Conservation (phyloP, 2,888 invertebrate genomes). For the Epsilonema sp. region DNA sequence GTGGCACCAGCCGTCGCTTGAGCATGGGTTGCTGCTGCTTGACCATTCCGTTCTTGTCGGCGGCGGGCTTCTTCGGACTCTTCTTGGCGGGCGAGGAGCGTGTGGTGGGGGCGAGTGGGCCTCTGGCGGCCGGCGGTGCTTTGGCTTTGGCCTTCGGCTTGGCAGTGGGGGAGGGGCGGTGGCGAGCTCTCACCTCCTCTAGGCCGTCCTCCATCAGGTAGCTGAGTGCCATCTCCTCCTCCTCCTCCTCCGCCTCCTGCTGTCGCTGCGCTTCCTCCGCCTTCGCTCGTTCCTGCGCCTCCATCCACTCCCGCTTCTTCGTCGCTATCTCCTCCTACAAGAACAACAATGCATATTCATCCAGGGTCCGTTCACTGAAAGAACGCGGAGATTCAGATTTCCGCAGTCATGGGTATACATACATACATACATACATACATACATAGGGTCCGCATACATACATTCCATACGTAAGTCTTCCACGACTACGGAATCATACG, state of each 20-base stretch:
- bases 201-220: too few relatives aligned
- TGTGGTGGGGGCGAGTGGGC: background rate
- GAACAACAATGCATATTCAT: too few relatives aligned
- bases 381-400: background rate
- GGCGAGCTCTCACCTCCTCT: background rate
- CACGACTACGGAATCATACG: too few relatives aligned
- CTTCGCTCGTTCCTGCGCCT: conserved; percentile 13
- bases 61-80: background rate
- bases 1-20: too few relatives aligned
- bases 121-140: background rate
- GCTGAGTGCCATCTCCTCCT: conserved; percentile 7
- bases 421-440: conserved; percentile 3
- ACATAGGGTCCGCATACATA: too few relatives aligned
- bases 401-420: background rate
- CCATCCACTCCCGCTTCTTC: conserved; percentile 17
- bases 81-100: background rate
- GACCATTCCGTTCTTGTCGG: conserved; percentile 3
- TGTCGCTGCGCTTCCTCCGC: conserved; percentile 12
- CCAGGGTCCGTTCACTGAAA: background rate
- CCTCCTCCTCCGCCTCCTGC: background rate
- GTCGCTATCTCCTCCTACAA: conserved; percentile 17
- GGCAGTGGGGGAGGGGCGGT: background rate
- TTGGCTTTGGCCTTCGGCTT: conserved; percentile 2
- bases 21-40: too few relatives aligned
- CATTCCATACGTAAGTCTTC: background rate